Conservation (phyloP, 2,113 vertebrate genomes). For the Hyla sarda region DNA sequence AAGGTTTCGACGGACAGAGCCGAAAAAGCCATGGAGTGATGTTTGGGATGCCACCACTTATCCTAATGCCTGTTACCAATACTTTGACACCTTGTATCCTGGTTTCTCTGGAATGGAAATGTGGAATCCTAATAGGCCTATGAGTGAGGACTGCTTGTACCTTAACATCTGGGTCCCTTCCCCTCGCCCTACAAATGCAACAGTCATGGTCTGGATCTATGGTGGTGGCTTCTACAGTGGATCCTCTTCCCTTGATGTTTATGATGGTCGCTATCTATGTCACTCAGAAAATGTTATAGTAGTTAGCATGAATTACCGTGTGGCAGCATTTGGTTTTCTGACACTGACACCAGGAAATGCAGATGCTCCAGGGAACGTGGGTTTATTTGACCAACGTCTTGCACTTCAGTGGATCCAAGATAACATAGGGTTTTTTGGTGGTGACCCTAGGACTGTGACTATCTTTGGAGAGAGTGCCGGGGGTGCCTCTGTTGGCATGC, state of each 20-base stretch:
- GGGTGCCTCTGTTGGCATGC: slow-evolving; percentile 84
- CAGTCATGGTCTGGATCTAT: slow-evolving; percentile 92
- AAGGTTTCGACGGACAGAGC: slow-evolving; percentile 82
- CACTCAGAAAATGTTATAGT: slow-evolving; percentile 81
- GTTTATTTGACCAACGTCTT: slow-evolving; percentile 87
- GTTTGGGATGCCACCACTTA: slow-evolving; percentile 75
- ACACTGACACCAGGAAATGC: slow-evolving; percentile 80
- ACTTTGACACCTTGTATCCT: slow-evolving; percentile 82
- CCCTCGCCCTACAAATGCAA: slow-evolving; percentile 74
- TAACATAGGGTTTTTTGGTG: slow-evolving; percentile 85
- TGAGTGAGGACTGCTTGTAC: slow-evolving; percentile 92
- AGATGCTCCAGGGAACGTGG: slow-evolving; percentile 89
- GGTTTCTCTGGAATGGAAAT: slow-evolving; percentile 88
- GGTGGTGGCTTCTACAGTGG: slow-evolving; percentile 93
- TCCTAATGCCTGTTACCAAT: slow-evolving; percentile 84
- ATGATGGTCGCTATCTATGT: slow-evolving; percentile 88
- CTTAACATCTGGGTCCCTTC: slow-evolving; percentile 89
- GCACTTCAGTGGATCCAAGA: slow-evolving; percentile 87
- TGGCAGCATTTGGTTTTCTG: slow-evolving; percentile 88
- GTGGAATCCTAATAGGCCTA: slow-evolving; percentile 92
- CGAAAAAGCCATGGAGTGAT: slow-evolving; percentile 77
- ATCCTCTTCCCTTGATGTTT: slow-evolving; percentile 87
- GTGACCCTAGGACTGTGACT: slow-evolving; percentile 85
- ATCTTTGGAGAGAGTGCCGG: slow-evolving; percentile 93
- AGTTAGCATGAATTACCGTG: slow-evolving; percentile 91